Evolutionary conservation across 2,888 invertebrate genomes (phyloP), one percentile per base, ranked within the genome.

Genomic region (Heteropelma amictum): DNA sequence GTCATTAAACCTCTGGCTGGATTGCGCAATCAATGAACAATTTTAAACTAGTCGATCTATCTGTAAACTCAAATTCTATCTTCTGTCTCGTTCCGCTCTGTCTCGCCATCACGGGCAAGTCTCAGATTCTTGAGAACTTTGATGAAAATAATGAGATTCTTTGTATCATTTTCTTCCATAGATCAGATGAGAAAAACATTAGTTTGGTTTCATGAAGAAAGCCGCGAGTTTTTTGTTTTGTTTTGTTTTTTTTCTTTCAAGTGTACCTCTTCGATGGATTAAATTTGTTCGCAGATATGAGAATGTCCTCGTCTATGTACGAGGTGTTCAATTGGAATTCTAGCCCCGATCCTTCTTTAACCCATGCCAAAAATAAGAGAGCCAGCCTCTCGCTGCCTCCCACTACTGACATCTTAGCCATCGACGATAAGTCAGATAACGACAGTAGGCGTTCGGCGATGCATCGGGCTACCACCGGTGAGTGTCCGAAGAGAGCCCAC

Each of bases 291-390:
- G 81, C 92, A 92, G 92, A 92, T 91, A 89, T 90, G 89, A 91
- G 92, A 91, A 93, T 92, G 90, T 92, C 93, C 89, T 92, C 93
- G 89, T 93, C 93, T 88, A 93, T 93, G 92, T 93, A 93, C 90
- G 93, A 93, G 91, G 93, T 93, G 86, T 93, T 93, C 90, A 92
- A 93, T 91, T 93, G 93, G 93, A 92, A 90, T 85, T 85, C 86
- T 86, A 86, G 87, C 82, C 86, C 89, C 82, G 88, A 89, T 84
- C 85, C 89, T 84, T 86, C 86, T 81, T 82, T 88, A 87, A 88
- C 86, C 83, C 85, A 88, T 81, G 88, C 84, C 82, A 88, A 87
- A 87, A 85, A 83, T 86, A 88, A 88, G 84, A 88, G 88, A 87
- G 88, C 87, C 83, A 88, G 87, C 84, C 88, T 89, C 86, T 86